Base-by-base conservation (phyloP, 2,797 vertebrate genomes). In the Cuniculus paca region DNA sequence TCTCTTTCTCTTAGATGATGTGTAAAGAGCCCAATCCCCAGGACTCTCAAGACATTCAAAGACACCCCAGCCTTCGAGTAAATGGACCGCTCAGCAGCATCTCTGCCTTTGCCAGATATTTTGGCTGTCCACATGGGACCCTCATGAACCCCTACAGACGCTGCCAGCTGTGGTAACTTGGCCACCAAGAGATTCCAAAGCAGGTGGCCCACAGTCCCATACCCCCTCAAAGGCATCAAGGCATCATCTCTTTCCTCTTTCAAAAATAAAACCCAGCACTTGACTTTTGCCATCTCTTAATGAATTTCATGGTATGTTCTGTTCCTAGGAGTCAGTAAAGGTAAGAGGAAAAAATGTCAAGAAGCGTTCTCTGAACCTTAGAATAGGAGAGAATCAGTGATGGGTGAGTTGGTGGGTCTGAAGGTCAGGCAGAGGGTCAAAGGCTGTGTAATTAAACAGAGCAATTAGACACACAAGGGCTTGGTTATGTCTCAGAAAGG, bases 131-230 rank as follows among this genome's bases (percentile, higher is more conserved):
- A 45, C 95, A 7, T 0, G 96, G 97, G 45, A 34, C 98, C 26
- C 96, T 83, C 50, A 96, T 99, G 98, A 99, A 98, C 84, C 98
- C 98, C 79, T 86, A 88, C 31, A 91, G 61, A 1, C 98, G 80
- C 94, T 99, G 98, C 48, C 97, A 22, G 5, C 96, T 99, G 83
- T 99, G 98, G 98, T 99, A 94, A 98, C 50, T 42, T 0, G 0
- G 19, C 13, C 63, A n/a, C 63, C 56, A n/a, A 82, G 86, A 86
- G 42, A 50, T 24, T 45, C 14, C 56, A 45, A 2, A 10, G 3
- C 10, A 45, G 48, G 70, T 7, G 13, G 0, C 26, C 24, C 3
- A 5, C 28, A 26, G 17, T 13, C 1, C 60, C 24, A 20, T 28
- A 36, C 7, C 10, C 50, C 28, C 22, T 39, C 36, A 56, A 6